Base-by-base conservation (phyloP, 2,888 invertebrate species). In the Charanyca ferruginea region DNA sequence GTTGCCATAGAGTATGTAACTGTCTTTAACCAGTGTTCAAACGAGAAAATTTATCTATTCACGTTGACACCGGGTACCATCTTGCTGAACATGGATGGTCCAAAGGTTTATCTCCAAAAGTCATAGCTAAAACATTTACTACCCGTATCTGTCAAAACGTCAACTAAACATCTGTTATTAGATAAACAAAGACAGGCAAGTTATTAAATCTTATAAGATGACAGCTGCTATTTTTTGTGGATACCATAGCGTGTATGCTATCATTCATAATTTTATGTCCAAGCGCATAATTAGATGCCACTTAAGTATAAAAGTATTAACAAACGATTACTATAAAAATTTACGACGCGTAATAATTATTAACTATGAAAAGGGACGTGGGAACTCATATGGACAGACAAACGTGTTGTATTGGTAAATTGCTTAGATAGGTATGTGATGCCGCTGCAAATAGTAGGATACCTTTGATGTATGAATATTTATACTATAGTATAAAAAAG, bases 321-420 rank as follows among this genome's bases (percentile, higher is more conserved):
- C 60, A 54, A 69, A 62, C 57, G 71, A 63, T 66, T 73, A 67
- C 58, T 49, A 73, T 69, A 71, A 77, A 77, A 72, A 47, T 66
- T 67, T 73, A 77, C 59, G 64, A 71, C 60, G 54, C 60, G 66
- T 75, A 74, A 20, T 75, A 74, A 20, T 61, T 66, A 63, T 72
- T 49, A 48, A 23, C 23, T 49, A 60, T 41, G 49, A 76, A 73
- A 44, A 60, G 64, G 79, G 45, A 86, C 90, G 89, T 90, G 90
- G 85, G 90, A 90, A 71, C 53, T 66, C 49, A 55, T 62, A 71
- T 53, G 66, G 66, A 79, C 69, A 62, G 60, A 62, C 64, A 54
- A 62, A 63, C 44, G 63, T 42, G 66, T 44, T 62, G 53, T 59
- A 48, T 48, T 23, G 18, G 53, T 35, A 42, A 62, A 54, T 47